Percentiles rank a stretch among this genome's conserved stretches.
Evolutionary conservation across 1,140 invertebrate species (phyloP).

Genomic region (Dinothrombium tinctorium): DNA sequence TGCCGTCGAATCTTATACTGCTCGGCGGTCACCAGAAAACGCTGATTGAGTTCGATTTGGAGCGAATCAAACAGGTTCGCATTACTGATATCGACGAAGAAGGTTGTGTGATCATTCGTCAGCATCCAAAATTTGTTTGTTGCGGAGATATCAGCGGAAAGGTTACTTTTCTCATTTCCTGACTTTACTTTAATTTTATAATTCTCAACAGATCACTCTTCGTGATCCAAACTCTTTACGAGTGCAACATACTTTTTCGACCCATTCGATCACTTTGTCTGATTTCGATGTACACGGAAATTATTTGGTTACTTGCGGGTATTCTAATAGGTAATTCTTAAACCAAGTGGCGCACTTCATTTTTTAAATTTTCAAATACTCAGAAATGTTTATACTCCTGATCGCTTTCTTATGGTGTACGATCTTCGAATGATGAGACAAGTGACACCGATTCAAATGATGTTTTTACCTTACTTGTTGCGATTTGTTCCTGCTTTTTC

Average conservation of each 20-base stretch:
- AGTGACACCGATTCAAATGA: conserved; percentile 47
- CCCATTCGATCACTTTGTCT: conserved; percentile 61
- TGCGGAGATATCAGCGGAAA: conserved; percentile 59
- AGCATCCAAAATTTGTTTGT: conserved; percentile 50
- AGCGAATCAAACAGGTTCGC: conserved; percentile 42
- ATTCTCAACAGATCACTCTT: conserved; percentile 37
- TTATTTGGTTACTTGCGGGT: conserved; percentile 79
- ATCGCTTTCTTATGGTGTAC: conserved; percentile 73
- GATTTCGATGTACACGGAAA: conserved; percentile 91
- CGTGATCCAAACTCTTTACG: conserved; percentile 49
- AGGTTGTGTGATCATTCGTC: conserved; percentile 64
- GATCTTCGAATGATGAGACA: conserved; percentile 65
- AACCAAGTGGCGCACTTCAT: conserved; percentile 1
- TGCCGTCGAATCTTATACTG: conserved; percentile 41
- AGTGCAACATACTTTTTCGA: conserved; percentile 58
- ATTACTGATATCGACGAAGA: conserved; percentile 35
- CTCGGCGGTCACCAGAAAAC: conserved; percentile 76
- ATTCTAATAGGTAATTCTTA: conserved; percentile 39
- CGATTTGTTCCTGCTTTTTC: conserved; percentile 71
- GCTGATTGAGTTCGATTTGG: conserved; percentile 66
- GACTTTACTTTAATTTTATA: neutral
- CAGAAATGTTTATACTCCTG: conserved; percentile 39
- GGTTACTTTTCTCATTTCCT: conserved; percentile 15
- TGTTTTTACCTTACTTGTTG: conserved; percentile 52
- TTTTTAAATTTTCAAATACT: conserved; percentile 10